Base-by-base conservation (phyloP, 2,797 vertebrate genomes). In the Cuniculus paca region DNA sequence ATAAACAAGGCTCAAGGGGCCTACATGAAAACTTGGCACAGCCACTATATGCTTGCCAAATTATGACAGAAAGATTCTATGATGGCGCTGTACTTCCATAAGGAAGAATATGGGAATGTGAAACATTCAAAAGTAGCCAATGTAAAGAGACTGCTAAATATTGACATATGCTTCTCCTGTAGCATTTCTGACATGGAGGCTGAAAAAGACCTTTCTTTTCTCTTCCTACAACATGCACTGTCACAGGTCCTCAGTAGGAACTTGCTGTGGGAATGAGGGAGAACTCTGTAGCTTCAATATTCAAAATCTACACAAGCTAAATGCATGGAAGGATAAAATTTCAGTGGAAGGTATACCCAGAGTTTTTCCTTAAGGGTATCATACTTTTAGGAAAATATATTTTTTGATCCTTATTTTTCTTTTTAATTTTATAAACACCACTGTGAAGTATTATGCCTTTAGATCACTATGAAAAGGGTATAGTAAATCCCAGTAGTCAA, bases 1-100 rank as follows among this genome's bases (percentile, higher is more conserved):
- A 97, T 92, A 98, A 85, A 84, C 63, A 70, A 17, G 74, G 56
- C 96, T 96, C 96, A 95, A 92, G 93, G 97, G 98, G 97, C 28
- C 78, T 50, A 26, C 75, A 95, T n/a, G 65, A 94, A 97, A 97
- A 94, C 92, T 93, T 95, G 96, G 96, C 94, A 97, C 50, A 63
- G 72, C 82, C 70, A 92, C 61, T 1, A 81, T 52, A 97, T 22
- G 77, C 79, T 94, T 70, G 97, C 22, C 95, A 56, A 93, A 74
- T 78, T 92, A 74, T 26, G 83, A 95, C 80, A 56, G 11, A 86
- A 85, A 80, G 80, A 91, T 68, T 75, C 34, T 94, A 52, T 36
- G 65, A 83, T 45, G 93, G 81, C 77, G 81, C 52, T 63, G 83
- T 42, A 56, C 85, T 36, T 93, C 20, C 60, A 34, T 28, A 91